Percentiles rank a stretch among this genome's conserved stretches.
These are phyloP conservation scores for Meteorus cinctellus DNA, from an alignment of 2,888 invertebrate genomes.

Conservation along the genomic window DNA sequence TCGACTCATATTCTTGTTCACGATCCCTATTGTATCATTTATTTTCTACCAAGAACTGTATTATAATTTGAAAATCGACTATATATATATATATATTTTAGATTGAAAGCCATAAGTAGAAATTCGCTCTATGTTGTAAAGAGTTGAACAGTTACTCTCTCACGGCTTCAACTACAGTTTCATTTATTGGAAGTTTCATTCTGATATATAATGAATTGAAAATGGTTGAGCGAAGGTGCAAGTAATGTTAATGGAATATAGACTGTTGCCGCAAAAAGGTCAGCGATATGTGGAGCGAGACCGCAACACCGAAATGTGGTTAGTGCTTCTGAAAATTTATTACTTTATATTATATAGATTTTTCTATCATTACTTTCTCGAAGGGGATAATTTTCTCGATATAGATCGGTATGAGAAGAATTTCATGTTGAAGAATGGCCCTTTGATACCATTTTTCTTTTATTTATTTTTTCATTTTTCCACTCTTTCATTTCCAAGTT, in stretches of 20 bases:
- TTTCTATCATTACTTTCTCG: constrained; percentile 1
- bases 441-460: neutral
- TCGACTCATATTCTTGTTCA: no score
- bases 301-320: constrained; percentile 9
- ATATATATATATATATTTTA: no score
- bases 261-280: neutral
- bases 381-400: constrained; percentile 16
- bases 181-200: neutral
- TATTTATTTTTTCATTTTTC: neutral
- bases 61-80: no score
- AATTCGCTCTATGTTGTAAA: neutral
- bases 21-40: no score
- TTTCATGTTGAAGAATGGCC: neutral
- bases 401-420: constrained; percentile 5
- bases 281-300: constrained; percentile 21
- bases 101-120: neutral
- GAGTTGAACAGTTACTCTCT: neutral
- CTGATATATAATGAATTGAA: constrained; percentile 12
- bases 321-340: constrained; percentile 13
- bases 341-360: neutral
- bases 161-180: neutral
- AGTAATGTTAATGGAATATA: constrained; percentile 22
- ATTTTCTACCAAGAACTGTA: no score
- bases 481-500: neutral
- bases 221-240: neutral